Percentiles rank a stretch among this genome's conserved stretches.
These are phyloP conservation scores for Orchesella flavescens DNA, from an alignment of 2,888 invertebrate species.

Conservation along the genomic window DNA sequence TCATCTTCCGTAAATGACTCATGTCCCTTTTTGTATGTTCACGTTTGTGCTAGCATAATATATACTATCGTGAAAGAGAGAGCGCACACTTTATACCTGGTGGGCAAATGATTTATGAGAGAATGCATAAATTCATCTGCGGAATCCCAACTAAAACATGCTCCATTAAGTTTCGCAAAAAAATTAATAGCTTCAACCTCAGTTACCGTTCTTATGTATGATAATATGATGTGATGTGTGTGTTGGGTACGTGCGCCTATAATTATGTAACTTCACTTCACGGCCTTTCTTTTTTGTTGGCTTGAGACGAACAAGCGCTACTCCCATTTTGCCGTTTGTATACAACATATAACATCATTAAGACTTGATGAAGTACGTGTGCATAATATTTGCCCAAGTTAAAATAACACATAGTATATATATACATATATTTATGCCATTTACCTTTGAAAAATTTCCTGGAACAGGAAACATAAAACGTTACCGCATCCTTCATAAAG, in stretches of 20 bases:
- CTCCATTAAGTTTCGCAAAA: slow-evolving; percentile 48
- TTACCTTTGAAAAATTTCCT: slow-evolving; percentile 37
- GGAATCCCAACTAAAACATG: slow-evolving; percentile 50
- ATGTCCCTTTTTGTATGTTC: slow-evolving; percentile 6
- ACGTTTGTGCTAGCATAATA: neutral
- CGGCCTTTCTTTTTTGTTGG: no score
- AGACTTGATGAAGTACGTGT: slow-evolving; percentile 29
- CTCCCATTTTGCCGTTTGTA: neutral
- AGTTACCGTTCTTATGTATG: neutral
- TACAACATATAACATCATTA: slow-evolving; percentile 16
- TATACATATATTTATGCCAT: neutral
- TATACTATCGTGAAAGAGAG: neutral
- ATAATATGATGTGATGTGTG: no score
- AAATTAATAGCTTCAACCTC: slow-evolving; percentile 48
- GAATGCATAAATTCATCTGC: slow-evolving; percentile 41
- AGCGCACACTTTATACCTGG: slow-evolving; percentile 22
- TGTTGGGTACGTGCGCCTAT: no score
- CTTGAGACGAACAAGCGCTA: no score
- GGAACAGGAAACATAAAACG: slow-evolving; percentile 48
- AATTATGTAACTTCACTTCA: no score
- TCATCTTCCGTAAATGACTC: slow-evolving; percentile 25
- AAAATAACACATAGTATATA: slow-evolving; percentile 30
- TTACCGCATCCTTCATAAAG: slow-evolving; percentile 34
- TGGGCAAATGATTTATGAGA: slow-evolving; percentile 42
- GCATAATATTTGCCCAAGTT: slow-evolving; percentile 41